A percentile compares a stretch with the other conserved stretches of the same genome.
Conservation (phyloP, 2,113 vertebrate genomes). For the Sturnira hondurensis region DNA sequence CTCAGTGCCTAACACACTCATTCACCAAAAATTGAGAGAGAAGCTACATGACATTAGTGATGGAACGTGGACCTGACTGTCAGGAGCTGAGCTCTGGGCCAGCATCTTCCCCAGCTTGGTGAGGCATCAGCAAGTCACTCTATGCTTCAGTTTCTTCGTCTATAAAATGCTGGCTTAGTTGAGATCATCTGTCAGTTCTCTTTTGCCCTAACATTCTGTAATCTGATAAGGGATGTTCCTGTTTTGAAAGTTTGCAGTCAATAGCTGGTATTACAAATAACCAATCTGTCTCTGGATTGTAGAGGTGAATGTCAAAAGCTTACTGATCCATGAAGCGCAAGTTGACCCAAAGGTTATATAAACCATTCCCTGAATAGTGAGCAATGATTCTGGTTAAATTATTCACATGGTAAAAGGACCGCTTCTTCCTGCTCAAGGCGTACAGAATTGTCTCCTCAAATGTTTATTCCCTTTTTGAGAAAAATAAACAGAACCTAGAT, state of each 20-base stretch:
- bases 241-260: conserved; percentile 24
- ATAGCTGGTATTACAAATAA: conserved; percentile 44
- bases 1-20: not conserved
- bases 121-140: not conserved
- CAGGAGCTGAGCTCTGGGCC: not conserved
- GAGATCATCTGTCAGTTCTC: conserved; percentile 53
- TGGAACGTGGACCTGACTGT: not conserved
- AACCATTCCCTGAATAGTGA: not conserved
- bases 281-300: conserved; percentile 18
- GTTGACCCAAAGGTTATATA: conserved; percentile 12
- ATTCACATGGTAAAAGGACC: not conserved
- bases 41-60: not conserved
- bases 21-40: not conserved
- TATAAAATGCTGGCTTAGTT: not conserved
- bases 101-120: not conserved
- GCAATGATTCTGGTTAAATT: not conserved
- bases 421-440: not conserved
- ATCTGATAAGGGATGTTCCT: conserved; percentile 47
- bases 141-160: not conserved
- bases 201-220: conserved; percentile 41
- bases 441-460: not conserved
- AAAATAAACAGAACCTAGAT: not conserved
- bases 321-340: conserved; percentile 15
- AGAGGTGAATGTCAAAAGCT: conserved; percentile 38
- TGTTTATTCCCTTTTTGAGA: not conserved